phyloP scores from a whole-genome alignment of 2,113 vertebrate species.

The Chinchilla lanigera region DNA sequence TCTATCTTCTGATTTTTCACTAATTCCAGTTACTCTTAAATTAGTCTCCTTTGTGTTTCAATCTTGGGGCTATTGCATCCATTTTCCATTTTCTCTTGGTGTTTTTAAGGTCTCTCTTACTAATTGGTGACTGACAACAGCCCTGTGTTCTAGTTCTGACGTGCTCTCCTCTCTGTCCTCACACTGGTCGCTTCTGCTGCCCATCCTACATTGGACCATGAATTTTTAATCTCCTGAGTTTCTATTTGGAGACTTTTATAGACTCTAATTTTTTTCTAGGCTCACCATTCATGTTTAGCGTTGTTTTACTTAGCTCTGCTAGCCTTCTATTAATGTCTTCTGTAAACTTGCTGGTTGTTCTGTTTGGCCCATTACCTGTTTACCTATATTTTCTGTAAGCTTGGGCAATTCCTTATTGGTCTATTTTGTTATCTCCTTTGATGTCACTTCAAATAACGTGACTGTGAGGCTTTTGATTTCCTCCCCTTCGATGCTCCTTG shows the following conservation, averaged over 20 bases:
- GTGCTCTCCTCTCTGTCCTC: not conserved
- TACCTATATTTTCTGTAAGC: not conserved
- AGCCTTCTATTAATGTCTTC: not conserved
- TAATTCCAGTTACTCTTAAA: not conserved
- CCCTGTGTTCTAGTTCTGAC: not conserved
- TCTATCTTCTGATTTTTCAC: not conserved
- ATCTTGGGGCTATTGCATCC: not conserved
- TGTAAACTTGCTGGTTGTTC: not conserved
- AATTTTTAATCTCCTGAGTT: not conserved
- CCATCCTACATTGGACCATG: not conserved
- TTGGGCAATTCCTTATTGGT: not conserved
- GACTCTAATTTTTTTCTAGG: not conserved
- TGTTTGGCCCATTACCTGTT: not conserved
- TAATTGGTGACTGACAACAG: not conserved
- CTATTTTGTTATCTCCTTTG: not conserved
- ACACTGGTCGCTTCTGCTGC: not conserved
- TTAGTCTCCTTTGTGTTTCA: not conserved
- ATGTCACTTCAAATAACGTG: not conserved
- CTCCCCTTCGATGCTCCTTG: not conserved
- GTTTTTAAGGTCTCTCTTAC: not conserved
- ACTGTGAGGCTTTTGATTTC: not conserved
- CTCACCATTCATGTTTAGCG: not conserved
- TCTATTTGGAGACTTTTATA: not conserved
- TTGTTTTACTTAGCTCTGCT: not conserved
- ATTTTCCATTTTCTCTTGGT: not conserved